Evolutionary conservation across 2,888 invertebrate genomes (phyloP).

Genomic region (Scaptomyza caliginosa): DNA sequence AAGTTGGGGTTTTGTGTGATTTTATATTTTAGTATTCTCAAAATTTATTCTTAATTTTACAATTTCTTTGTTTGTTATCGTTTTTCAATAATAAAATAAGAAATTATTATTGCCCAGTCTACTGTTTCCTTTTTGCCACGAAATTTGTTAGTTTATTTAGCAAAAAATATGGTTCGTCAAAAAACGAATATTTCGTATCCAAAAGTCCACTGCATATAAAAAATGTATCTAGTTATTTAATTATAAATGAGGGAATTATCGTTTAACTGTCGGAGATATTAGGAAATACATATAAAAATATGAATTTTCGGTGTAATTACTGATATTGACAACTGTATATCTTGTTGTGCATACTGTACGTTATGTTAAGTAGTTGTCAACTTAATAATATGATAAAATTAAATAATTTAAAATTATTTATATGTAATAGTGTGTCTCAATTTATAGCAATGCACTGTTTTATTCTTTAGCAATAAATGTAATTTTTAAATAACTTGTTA

Average conservation of each 20-base stretch:
- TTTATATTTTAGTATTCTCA: constrained; percentile 59
- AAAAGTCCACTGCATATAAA: constrained; percentile 23
- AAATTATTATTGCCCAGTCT: constrained; percentile 11
- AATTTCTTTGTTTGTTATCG: constrained; percentile 47
- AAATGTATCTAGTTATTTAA: constrained; percentile 40
- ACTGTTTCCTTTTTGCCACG: constrained; percentile 4
- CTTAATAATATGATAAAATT: constrained; percentile 43
- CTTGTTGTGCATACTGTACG: constrained; percentile 55
- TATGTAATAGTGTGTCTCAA: constrained; percentile 47
- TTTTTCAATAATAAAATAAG: constrained; percentile 26
- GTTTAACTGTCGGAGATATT: constrained; percentile 48
- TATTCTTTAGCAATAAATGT: constrained; percentile 6
- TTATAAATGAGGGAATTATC: constrained; percentile 39
- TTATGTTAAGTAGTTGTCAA: constrained; percentile 54
- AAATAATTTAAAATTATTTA: constrained; percentile 40
- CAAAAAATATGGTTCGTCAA: constrained; percentile 1
- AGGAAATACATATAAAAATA: constrained; percentile 65
- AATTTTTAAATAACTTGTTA: not conserved
- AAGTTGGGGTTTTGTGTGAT: constrained; percentile 14
- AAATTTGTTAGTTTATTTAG: constrained; percentile 15
- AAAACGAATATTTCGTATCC: constrained; percentile 39
- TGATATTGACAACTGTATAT: constrained; percentile 73
- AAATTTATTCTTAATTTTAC: constrained; percentile 52
- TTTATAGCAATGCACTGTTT: constrained; percentile 47
- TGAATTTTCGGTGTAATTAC: constrained; percentile 64